phyloP scores from a whole-genome alignment of 2,113 vertebrate species.

The Notiomystis cincta region DNA sequence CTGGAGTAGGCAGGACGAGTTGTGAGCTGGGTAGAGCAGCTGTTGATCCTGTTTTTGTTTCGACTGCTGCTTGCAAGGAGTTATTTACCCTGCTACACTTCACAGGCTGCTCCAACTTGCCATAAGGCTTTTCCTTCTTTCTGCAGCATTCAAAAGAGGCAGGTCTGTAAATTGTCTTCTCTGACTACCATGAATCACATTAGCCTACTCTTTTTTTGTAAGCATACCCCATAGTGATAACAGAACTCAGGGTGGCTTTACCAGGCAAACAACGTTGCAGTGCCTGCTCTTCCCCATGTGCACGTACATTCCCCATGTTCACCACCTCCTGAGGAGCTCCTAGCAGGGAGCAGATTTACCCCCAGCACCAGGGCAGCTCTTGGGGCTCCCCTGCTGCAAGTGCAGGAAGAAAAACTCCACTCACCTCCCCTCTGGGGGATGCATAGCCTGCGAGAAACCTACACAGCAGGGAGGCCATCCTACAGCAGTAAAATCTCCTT shows the following conservation, averaged over 20 bases:
- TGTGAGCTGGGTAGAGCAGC: neutral
- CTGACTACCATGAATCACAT: neutral
- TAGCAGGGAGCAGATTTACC: neutral
- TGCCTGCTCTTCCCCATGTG: neutral
- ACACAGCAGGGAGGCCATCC: neutral
- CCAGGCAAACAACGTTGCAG: rapidly evolving
- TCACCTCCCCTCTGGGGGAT: neutral
- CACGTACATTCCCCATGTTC: rapidly evolving
- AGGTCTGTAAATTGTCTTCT: neutral
- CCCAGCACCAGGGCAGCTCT: neutral
- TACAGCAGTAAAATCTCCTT: neutral
- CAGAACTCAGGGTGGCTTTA: neutral
- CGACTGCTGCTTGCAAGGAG: neutral
- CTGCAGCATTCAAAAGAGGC: neutral
- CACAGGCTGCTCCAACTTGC: neutral
- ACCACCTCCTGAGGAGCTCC: neutral
- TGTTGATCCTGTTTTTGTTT: constrained; percentile 20
- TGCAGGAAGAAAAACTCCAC: neutral
- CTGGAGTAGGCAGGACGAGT: neutral
- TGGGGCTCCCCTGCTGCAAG: neutral
- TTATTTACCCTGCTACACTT: constrained; percentile 5
- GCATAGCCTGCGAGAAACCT: neutral
- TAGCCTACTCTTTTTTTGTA: neutral
- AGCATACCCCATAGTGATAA: neutral
- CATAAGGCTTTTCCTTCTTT: neutral